Percentiles rank a stretch among this genome's conserved stretches.
Evolutionary conservation across 2,797 vertebrate genomes (phyloP).

Genomic region (Scolopax rusticola): DNA sequence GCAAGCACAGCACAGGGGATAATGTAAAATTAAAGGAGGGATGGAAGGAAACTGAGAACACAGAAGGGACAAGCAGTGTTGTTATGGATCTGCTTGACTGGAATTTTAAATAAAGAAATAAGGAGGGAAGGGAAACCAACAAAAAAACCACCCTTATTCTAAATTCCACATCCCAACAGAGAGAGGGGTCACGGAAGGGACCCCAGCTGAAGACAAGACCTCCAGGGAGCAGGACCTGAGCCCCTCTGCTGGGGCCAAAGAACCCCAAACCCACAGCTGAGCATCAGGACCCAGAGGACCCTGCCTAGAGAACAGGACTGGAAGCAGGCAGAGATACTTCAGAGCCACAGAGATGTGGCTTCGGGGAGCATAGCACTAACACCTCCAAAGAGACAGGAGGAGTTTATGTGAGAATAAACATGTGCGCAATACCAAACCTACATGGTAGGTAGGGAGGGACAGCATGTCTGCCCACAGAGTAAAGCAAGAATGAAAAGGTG

Average conservation of each 20-base stretch:
- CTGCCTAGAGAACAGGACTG: not conserved
- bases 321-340: not conserved
- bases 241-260: not conserved
- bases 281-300: not conserved
- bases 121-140: not conserved
- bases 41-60: constrained; percentile 34
- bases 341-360: not conserved
- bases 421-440: not conserved
- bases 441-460: not conserved
- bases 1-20: constrained; percentile 47
- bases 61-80: not conserved
- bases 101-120: constrained; percentile 36
- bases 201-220: not conserved
- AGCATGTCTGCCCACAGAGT: not conserved
- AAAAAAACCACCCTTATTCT: not conserved
- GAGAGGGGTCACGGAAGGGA: not conserved
- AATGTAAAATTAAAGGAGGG: constrained; percentile 45
- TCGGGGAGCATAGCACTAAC: fast-evolving
- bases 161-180: not conserved
- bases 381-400: not conserved
- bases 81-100: constrained; percentile 10
- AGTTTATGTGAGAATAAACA: not conserved
- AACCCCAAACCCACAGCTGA: fast-evolving
- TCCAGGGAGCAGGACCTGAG: not conserved
- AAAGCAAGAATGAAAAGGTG: not conserved